phyloP scores from a whole-genome alignment of 2,797 vertebrate species.

The Caiman crocodilus region DNA sequence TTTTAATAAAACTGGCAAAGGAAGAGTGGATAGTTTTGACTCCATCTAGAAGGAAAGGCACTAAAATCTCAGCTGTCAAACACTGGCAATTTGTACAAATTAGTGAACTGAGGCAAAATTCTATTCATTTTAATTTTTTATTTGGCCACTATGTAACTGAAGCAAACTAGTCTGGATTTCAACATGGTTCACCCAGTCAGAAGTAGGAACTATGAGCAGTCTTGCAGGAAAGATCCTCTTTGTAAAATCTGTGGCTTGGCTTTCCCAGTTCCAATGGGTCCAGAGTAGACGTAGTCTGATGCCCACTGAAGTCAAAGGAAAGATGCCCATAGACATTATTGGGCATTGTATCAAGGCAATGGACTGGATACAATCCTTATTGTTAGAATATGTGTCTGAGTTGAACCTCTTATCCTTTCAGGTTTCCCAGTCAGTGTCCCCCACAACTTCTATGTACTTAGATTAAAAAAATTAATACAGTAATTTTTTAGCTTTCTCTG shows the following conservation, averaged over 20 bases:
- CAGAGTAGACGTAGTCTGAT: background rate
- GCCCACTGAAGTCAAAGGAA: background rate
- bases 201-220: background rate
- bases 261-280: background rate
- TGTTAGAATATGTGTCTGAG: accelerated
- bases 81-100: background rate
- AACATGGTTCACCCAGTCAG: background rate
- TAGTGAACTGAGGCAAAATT: background rate
- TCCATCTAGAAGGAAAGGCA: background rate
- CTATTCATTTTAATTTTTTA: background rate
- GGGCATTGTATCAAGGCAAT: background rate
- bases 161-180: accelerated
- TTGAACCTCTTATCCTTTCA: background rate
- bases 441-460: accelerated
- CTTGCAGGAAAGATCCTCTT: background rate
- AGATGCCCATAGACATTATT: background rate
- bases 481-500: background rate
- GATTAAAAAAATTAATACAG: accelerated
- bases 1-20: background rate
- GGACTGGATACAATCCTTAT: background rate
- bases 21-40: background rate
- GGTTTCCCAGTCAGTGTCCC: background rate
- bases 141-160: background rate
- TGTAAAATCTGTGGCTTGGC: background rate
- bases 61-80: background rate